Conservation (phyloP, 2,113 vertebrate genomes). For the Leptosomus discolor region DNA sequence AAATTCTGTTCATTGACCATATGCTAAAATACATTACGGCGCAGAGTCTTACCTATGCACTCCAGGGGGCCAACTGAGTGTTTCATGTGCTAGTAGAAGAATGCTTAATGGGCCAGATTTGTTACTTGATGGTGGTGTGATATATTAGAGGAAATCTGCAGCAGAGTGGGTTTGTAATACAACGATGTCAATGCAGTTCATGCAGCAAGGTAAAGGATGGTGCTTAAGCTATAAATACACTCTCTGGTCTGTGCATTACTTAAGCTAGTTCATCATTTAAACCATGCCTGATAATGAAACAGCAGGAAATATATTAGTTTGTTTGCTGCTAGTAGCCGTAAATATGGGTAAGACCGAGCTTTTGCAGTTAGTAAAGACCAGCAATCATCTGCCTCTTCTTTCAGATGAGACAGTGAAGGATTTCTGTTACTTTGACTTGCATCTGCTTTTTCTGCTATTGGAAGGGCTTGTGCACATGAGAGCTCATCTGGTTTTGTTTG, state of each 20-base stretch:
- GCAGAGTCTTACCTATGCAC: neutral
- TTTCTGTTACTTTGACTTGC: neutral
- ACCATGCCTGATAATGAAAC: neutral
- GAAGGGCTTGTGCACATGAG: neutral
- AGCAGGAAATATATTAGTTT: neutral
- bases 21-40: neutral
- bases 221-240: neutral
- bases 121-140: neutral
- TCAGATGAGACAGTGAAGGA: neutral
- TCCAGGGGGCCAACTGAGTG: neutral
- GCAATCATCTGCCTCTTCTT: neutral
- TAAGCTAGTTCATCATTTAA: neutral
- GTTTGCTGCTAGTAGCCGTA: neutral
- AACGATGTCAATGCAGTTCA: neutral
- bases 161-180: neutral
- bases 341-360: neutral
- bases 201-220: neutral
- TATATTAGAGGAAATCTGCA: neutral
- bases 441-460: neutral
- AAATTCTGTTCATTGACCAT: slow-evolving; percentile 22
- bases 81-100: neutral
- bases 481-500: neutral
- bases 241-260: neutral
- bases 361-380: neutral
- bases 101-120: neutral